A percentile compares a stretch with the other conserved stretches of the same genome.
These are phyloP conservation scores for Hippopotamyrus pictus DNA, from an alignment of 2,797 vertebrate genomes.

Conservation along the genomic window DNA sequence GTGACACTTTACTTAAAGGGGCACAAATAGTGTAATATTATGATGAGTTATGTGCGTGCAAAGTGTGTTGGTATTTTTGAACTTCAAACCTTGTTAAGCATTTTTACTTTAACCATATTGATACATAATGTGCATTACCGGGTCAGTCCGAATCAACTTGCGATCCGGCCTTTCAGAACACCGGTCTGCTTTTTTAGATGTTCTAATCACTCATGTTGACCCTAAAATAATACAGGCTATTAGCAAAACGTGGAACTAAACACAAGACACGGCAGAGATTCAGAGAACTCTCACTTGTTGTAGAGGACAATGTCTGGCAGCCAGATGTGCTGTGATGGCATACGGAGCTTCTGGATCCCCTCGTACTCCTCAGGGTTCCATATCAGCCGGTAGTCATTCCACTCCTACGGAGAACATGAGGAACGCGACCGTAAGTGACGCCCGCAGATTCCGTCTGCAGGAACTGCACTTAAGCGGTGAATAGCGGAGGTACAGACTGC, in stretches of 20 bases:
- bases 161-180: background rate
- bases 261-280: background rate
- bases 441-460: background rate
- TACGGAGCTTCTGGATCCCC: conserved; percentile 68
- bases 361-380: conserved; percentile 72
- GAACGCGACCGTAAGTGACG: no score
- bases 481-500: background rate
- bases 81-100: background rate
- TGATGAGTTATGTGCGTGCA: background rate
- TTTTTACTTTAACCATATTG: background rate
- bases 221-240: background rate
- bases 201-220: background rate
- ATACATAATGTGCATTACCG: background rate
- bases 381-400: conserved; percentile 70
- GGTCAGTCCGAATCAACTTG: background rate
- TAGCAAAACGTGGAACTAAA: background rate
- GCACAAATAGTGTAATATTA: background rate
- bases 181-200: background rate
- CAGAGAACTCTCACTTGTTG: conserved; percentile 62
- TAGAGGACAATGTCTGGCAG: conserved; percentile 74
- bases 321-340: conserved; percentile 72
- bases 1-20: background rate
- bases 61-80: background rate
- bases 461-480: background rate
- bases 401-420: conserved; percentile 47